Conservation (phyloP, 2,797 vertebrate species). For the Amblyraja radiata region DNA sequence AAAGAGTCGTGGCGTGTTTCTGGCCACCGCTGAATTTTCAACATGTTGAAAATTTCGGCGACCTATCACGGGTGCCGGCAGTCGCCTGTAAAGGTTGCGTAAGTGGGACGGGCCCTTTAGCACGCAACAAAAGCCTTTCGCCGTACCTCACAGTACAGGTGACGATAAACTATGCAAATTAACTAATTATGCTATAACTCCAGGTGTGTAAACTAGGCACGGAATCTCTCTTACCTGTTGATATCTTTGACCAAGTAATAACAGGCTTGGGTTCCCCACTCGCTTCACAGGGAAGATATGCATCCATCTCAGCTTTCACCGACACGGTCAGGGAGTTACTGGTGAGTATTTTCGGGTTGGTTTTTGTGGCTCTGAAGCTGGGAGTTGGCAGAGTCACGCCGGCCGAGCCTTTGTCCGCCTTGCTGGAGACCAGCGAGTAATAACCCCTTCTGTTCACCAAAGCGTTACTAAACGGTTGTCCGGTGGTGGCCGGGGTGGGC, state of each 20-base stretch:
- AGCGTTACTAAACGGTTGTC: slow-evolving; percentile 43
- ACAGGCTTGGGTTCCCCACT: slow-evolving; percentile 69
- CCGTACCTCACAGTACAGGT: too few relatives aligned
- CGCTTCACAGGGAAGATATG: slow-evolving; percentile 68
- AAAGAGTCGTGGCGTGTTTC: too few relatives aligned
- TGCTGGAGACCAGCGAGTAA: slow-evolving; percentile 43
- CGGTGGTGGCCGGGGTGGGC: slow-evolving; percentile 38
- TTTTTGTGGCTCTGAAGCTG: slow-evolving; percentile 48
- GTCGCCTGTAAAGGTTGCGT: too few relatives aligned
- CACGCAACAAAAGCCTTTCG: too few relatives aligned
- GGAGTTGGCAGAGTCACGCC: slow-evolving; percentile 47
- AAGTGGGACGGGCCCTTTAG: too few relatives aligned
- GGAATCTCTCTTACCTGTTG: slow-evolving; percentile 65
- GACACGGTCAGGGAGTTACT: slow-evolving; percentile 56
- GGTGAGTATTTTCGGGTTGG: slow-evolving; percentile 63
- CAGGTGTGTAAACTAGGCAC: too few relatives aligned
- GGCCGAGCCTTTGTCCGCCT: slow-evolving; percentile 43
- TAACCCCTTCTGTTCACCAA: slow-evolving; percentile 42
- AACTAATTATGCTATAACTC: too few relatives aligned
- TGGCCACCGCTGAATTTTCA: too few relatives aligned
- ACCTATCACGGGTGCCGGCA: too few relatives aligned
- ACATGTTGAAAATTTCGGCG: too few relatives aligned
- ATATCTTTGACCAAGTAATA: slow-evolving; percentile 79
- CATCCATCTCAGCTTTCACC: slow-evolving; percentile 64
- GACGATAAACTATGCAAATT: too few relatives aligned